Evolutionary conservation across 2,113 vertebrate species (phyloP).

Genomic region (Oenanthe oenanthe): DNA sequence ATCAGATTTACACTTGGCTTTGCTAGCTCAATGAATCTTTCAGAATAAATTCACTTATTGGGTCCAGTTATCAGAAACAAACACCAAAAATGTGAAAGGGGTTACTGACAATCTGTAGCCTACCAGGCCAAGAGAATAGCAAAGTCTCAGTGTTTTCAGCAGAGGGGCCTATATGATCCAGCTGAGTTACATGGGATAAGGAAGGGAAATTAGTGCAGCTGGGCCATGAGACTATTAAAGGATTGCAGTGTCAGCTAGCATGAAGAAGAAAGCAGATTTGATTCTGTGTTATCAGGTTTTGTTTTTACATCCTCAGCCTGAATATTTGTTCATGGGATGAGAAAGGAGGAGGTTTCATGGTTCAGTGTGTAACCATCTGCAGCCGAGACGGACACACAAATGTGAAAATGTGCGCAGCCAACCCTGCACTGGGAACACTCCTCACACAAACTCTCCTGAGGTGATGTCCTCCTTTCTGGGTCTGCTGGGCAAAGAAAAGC

Average conservation of each 20-base stretch:
- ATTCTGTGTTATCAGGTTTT: not conserved
- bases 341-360: not conserved
- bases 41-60: not conserved
- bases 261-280: not conserved
- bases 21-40: not conserved
- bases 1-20: not conserved
- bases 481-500: not conserved
- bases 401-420: not conserved
- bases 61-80: not conserved
- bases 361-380: not conserved
- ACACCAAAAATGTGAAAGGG: not conserved
- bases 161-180: not conserved
- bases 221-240: not conserved
- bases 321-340: not conserved
- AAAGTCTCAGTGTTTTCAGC: not conserved
- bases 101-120: not conserved
- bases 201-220: not conserved
- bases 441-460: not conserved
- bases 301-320: not conserved
- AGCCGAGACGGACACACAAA: not conserved
- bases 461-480: rapidly evolving
- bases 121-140: not conserved
- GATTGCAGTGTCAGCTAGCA: not conserved
- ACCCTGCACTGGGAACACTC: not conserved
- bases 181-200: not conserved